These are phyloP conservation scores for Callorhinus ursinus DNA, from an alignment of 2,113 vertebrate species.

Conservation along the genomic window DNA sequence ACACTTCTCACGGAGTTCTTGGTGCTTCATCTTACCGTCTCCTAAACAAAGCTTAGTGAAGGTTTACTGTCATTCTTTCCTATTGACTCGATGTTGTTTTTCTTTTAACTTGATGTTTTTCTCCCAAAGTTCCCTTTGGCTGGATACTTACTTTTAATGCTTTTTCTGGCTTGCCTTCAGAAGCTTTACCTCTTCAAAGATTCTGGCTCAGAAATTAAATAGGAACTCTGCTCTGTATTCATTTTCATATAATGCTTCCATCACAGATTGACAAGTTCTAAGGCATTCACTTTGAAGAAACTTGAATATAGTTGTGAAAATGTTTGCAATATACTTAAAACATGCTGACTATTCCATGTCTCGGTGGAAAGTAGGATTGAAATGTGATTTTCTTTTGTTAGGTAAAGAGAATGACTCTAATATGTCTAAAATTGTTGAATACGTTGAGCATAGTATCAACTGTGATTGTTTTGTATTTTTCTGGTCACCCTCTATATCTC, in stretches of 20 bases:
- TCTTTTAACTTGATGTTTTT: constrained; percentile 64
- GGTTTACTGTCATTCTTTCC: constrained; percentile 67
- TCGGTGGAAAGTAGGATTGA: background rate
- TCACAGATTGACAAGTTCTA: constrained; percentile 58
- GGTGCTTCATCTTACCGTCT: background rate
- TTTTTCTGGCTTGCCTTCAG: constrained; percentile 80
- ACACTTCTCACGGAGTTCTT: background rate
- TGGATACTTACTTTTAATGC: constrained; percentile 60
- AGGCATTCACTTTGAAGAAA: background rate
- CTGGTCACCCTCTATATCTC: background rate
- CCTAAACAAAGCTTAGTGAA: constrained; percentile 36
- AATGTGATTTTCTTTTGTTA: background rate
- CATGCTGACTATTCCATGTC: background rate
- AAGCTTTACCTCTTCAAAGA: constrained; percentile 73
- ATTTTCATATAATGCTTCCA: constrained; percentile 66
- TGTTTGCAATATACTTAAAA: constrained; percentile 4
- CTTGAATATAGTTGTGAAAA: constrained; percentile 43
- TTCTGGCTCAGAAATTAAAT: constrained; percentile 67
- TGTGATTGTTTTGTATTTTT: background rate
- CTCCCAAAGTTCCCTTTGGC: constrained; percentile 67
- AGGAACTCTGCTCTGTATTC: constrained; percentile 64
- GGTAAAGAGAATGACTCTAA: background rate
- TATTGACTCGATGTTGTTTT: constrained; percentile 75
- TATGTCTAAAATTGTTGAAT: background rate
- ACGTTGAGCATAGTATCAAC: background rate